phyloP scores from a whole-genome alignment of 2,113 vertebrate genomes.

The Marmota monax region DNA sequence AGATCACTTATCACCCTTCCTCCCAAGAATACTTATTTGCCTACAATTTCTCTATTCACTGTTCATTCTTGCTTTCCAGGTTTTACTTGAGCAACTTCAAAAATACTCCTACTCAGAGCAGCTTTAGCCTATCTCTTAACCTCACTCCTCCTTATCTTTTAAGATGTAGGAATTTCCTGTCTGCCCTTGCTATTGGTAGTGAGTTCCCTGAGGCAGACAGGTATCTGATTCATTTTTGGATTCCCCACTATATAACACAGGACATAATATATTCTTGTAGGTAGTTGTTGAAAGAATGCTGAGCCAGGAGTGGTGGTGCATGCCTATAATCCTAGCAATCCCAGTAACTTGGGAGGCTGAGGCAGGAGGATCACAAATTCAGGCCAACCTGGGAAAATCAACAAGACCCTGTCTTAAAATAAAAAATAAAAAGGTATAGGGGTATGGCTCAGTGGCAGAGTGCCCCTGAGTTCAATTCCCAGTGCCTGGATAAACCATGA shows the following conservation, averaged over 20 bases:
- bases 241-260: not conserved
- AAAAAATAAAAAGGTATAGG: no score
- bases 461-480: no score
- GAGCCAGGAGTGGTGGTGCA: no score
- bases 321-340: no score
- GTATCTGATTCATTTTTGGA: not conserved
- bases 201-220: not conserved
- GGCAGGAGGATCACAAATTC: no score
- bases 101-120: not conserved
- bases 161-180: not conserved
- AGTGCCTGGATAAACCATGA: not conserved
- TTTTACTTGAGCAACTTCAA: slow-evolving; percentile 18
- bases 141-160: not conserved
- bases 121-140: not conserved
- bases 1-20: not conserved
- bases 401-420: no score
- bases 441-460: no score
- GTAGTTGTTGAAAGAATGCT: not conserved
- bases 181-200: not conserved
- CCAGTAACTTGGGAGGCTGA: no score
- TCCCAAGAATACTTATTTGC: not conserved
- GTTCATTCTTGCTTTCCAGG: not conserved
- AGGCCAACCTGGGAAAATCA: no score
- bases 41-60: not conserved
- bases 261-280: not conserved